phyloP scores from a whole-genome alignment of 1,140 invertebrate species.

The Melanaphis sacchari region DNA sequence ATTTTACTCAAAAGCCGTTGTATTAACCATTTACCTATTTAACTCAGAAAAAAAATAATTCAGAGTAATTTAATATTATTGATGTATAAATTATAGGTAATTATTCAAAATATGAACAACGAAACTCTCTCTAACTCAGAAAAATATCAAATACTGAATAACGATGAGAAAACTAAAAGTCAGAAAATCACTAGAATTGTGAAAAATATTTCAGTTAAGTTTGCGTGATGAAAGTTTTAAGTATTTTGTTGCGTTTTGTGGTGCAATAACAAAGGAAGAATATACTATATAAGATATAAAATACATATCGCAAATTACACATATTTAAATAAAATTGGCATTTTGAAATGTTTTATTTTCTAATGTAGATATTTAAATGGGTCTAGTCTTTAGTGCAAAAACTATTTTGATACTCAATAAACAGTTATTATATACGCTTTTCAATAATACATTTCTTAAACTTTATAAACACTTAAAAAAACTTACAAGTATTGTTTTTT shows the following conservation, averaged over 20 bases:
- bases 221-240: neutral
- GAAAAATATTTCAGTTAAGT: neutral
- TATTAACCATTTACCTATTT: neutral
- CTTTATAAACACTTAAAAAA: neutral
- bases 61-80: neutral
- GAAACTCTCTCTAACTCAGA: neutral
- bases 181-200: neutral
- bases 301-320: neutral
- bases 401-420: neutral
- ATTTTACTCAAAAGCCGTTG: neutral
- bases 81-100: neutral
- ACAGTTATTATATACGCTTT: neutral
- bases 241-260: neutral
- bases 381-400: neutral
- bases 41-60: no score
- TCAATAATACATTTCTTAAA: neutral
- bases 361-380: neutral
- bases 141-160: neutral
- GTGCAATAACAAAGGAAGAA: neutral
- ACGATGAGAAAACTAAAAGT: neutral
- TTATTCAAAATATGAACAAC: neutral
- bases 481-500: neutral
- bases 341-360: slow-evolving; percentile 15
- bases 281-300: neutral
- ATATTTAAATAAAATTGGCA: neutral